Base-by-base conservation (phyloP, 2,113 vertebrate genomes). In the Beaufortia kweichowensis region DNA sequence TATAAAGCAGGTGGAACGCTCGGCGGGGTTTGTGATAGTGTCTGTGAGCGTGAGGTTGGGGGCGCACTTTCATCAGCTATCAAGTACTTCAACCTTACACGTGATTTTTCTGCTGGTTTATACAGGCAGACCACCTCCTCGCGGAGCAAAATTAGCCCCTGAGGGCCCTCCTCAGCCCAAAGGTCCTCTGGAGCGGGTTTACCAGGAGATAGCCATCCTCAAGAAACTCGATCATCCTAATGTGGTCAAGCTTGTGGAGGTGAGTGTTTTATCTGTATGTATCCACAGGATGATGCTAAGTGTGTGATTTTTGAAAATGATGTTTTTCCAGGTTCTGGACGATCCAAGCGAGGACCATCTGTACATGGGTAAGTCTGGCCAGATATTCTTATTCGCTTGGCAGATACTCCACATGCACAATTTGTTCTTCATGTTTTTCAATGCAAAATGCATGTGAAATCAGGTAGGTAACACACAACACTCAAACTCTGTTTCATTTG, bases 161-260 rank as follows among this genome's bases (percentile, higher is more conserved):
- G 94, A 96, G 64, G 93, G 94, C 31, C 93, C 91, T 24, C 66
- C 93, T 75, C 96, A 95, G 75, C 95, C 90, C 65, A 92, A 93
- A 82, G 96, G 96, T 11, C 97, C 97, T 61, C 94, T 99, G 0
- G 97, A 98, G 48, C 93, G 97, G 70, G 97, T 99, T 70, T 96
- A 99, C 88, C 97, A 99, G 85, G 97, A 99, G 87, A 99, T 99
- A 0, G 97, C 97, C 86, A 99, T 99, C 85, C 90, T 99, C 59
- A 98, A 98, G 87, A 99, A 99, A 85, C 90, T 99, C 63, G 96
- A 99, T 86, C 97, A 99, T 85, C 93, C 96, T 75, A 99, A 99
- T 0, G 96, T 98, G 75, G 97, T 99, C 82, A 98, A 98, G 84
- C 90, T 99, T 72, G 95, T 99, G 66, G 97, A 99, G 94, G 97